Evolutionary conservation across 2,113 vertebrate species (phyloP).

Genomic region (Plecotus auritus): DNA sequence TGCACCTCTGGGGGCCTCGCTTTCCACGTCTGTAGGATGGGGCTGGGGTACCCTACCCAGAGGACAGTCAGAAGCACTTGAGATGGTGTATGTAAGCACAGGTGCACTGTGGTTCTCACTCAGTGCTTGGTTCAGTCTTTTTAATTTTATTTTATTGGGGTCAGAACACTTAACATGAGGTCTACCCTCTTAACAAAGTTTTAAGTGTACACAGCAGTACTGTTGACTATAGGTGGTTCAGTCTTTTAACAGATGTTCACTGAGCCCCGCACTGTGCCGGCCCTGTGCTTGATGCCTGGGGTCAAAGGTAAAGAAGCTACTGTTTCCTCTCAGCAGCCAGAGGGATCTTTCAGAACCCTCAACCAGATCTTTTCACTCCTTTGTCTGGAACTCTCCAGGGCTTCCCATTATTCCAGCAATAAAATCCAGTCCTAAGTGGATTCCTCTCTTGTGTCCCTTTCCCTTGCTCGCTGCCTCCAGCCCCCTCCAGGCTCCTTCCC

Average conservation of each 20-base stretch:
- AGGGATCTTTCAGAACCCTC: not conserved
- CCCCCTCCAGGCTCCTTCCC: not conserved
- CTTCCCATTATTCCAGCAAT: not conserved
- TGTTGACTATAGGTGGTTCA: not conserved
- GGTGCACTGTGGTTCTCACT: fast-evolving
- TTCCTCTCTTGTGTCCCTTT: not conserved
- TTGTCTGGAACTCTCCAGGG: not conserved
- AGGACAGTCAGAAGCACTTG: not conserved
- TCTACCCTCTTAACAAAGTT: not conserved
- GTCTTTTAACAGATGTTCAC: not conserved
- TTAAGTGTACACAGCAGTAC: not conserved
- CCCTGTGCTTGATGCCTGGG: not conserved
- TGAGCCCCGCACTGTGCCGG: not conserved
- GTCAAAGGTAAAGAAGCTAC: slow-evolving; percentile 6
- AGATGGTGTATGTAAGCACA: not conserved
- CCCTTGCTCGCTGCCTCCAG: not conserved
- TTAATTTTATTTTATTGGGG: not conserved
- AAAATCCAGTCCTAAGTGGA: not conserved
- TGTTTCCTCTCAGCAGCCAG: not conserved
- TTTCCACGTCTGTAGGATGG: fast-evolving
- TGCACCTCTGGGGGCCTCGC: not conserved
- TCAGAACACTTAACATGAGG: not conserved
- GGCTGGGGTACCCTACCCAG: not conserved
- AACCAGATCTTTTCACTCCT: not conserved
- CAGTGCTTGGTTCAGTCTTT: not conserved